Percentiles rank a stretch among this genome's conserved stretches.
Conservation (phyloP, 2,888 invertebrate genomes). For the Hetaerina titia region DNA sequence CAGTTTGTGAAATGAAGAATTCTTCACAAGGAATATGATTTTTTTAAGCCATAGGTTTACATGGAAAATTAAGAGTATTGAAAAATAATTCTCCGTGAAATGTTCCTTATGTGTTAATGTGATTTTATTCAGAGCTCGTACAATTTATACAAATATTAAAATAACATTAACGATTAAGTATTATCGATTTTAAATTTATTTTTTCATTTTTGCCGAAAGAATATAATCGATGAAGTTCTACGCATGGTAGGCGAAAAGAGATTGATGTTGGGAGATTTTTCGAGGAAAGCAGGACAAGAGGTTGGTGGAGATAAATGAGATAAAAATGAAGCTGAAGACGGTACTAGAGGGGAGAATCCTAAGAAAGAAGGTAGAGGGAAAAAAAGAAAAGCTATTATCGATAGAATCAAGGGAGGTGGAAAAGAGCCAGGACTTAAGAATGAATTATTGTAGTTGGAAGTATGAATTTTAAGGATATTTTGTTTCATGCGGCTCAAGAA, state of each 20-base stretch:
- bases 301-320: not conserved
- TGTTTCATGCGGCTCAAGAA: no score
- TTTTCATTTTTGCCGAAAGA: not conserved
- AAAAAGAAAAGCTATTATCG: not conserved
- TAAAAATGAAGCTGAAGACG: not conserved
- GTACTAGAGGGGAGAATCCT: not conserved
- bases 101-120: no score
- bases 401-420: not conserved
- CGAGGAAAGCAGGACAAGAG: not conserved
- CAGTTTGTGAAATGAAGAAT: no score
- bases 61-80: no score
- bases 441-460: not conserved
- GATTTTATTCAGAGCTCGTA: no score
- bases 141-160: no score
- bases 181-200: no score
- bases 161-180: no score
- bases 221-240: not conserved
- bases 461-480: not conserved
- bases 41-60: no score
- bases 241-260: not conserved
- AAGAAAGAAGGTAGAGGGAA: not conserved
- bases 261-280: not conserved
- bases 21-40: no score
- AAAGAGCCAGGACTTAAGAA: not conserved
- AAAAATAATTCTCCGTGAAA: no score